Base-by-base conservation (phyloP, 2,888 invertebrate species). In the Acanthopleura granulata region DNA sequence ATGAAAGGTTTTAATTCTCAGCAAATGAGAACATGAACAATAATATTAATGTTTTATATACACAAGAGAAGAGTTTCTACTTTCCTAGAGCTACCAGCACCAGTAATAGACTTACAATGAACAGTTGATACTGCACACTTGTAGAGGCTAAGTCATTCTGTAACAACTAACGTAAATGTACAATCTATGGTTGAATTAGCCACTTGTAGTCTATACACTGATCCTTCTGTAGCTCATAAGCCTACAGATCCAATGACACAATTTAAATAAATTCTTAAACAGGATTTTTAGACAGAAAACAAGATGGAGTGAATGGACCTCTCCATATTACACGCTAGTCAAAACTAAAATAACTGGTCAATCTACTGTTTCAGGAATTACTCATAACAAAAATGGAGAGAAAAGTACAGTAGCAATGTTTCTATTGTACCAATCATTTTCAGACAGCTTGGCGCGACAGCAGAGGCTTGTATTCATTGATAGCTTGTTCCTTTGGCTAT, bases 11-110 rank as follows among this genome's bases (percentile, higher is more conserved):
- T 79, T 79, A 77, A 77, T 79, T 75, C 79, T 79, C 76, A 77
- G 57, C 57, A 72, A 78, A 76, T 77, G 76, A 76, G 77, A 75
- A 77, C 71, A 73, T 73, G 76, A 78, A 74, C 72, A 77, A 79
- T 76, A 76, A 79, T 75, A 79, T 79, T 79, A 79, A 79, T 75
- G 76, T 79, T 73, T 72, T 79, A 79, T 79, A 51, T 79, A 79
- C 79, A 79, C 76, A 76, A 78, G 66, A 66, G 66, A 66, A 27
- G 66, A 66, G 29, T 66, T 22, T 66, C 66, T 66, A 66, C 22
- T 27, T 22, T 66, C 29, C 29, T 22, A 66, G 66, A 66, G 66
- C 66, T 66, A 66, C 66, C 66, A 66, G 66, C 66, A 66, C 66
- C 66, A 66, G 66, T 66, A 27, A 27, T 66, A 66, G 66, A 66